These are phyloP conservation scores for Onthophagus sagittarius DNA, from an alignment of 2,888 invertebrate species.

Conservation along the genomic window DNA sequence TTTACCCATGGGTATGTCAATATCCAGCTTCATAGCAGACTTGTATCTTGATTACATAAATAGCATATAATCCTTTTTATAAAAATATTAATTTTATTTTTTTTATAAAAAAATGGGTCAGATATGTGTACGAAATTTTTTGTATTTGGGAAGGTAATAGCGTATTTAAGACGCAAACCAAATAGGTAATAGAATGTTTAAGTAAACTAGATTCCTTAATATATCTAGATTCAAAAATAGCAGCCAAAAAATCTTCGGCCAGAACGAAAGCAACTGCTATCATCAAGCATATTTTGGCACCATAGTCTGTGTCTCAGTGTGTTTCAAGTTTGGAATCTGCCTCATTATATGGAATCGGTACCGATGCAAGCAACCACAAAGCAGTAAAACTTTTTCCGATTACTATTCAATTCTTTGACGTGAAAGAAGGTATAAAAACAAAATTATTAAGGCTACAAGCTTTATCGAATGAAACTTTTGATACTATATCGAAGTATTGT, in stretches of 20 bases:
- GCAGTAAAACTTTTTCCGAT: not conserved
- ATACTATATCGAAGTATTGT: not conserved
- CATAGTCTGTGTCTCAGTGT: not conserved
- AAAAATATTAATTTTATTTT: too few species aligned
- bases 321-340: too few species aligned
- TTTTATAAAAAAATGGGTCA: too few species aligned
- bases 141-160: too few species aligned
- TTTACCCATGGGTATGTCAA: too few species aligned
- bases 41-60: too few species aligned
- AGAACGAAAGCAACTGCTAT: not conserved
- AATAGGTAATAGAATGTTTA: too few species aligned
- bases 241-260: not conserved
- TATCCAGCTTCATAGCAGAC: too few species aligned
- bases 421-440: not conserved
- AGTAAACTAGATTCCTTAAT: too few species aligned
- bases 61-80: too few species aligned
- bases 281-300: not conserved
- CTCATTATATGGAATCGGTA: not conserved
- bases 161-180: too few species aligned
- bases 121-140: too few species aligned
- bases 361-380: not conserved
- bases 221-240: not conserved
- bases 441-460: not conserved
- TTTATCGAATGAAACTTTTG: not conserved
- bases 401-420: not conserved